Percentiles rank a stretch among this genome's conserved stretches.
These are phyloP conservation scores for Drosophila emarginata DNA, from an alignment of 2,888 invertebrate genomes.

Conservation along the genomic window DNA sequence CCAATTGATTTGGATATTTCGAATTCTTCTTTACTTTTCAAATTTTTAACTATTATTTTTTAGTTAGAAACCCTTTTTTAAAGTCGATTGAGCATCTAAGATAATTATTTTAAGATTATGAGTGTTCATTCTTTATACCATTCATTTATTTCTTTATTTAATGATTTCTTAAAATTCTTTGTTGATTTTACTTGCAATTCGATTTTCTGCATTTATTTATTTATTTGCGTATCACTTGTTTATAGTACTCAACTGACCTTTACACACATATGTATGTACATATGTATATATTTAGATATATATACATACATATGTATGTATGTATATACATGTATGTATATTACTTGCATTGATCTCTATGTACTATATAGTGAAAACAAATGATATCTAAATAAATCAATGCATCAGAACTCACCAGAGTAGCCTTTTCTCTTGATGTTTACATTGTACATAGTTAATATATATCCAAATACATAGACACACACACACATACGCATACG, in stretches of 20 bases:
- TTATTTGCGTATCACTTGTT: background rate
- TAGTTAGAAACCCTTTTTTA: no score
- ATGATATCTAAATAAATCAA: slow-evolving; percentile 57
- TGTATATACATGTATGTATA: background rate
- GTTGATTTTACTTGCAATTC: background rate
- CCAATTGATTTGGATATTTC: no score
- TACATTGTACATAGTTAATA: slow-evolving; percentile 25
- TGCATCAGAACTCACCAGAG: slow-evolving; percentile 18
- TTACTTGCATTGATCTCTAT: background rate
- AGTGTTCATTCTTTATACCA: no score
- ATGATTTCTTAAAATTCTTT: background rate
- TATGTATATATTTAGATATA: no score
- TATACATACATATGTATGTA: background rate
- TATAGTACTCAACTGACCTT: slow-evolving; percentile 2
- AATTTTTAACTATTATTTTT: no score
- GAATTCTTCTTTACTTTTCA: no score
- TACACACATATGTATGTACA: background rate
- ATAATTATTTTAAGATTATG: no score
- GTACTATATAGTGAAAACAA: background rate
- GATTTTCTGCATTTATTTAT: slow-evolving; percentile 1
- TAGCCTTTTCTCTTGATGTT: background rate
- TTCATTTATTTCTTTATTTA: no score
- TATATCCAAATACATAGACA: no score
- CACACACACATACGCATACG: slow-evolving; percentile 9
- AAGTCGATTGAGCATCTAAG: no score